A percentile compares a stretch with the other conserved stretches of the same genome.
Evolutionary conservation across 2,113 vertebrate genomes (phyloP).

Genomic region (Galeopterus variegatus): DNA sequence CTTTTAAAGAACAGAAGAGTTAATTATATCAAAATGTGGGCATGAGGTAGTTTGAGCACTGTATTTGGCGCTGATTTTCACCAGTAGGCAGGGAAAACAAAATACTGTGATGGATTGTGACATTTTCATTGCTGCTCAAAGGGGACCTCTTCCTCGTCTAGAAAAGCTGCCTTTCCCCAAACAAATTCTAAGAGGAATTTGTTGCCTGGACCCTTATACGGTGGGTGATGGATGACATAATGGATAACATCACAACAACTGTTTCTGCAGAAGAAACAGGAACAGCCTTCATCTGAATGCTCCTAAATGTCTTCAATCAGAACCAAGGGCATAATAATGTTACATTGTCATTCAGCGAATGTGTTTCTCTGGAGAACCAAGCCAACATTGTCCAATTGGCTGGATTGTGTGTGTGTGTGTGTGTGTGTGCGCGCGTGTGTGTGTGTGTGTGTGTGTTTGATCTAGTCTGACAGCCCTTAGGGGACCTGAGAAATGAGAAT

Average conservation of each 20-base stretch:
- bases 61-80: slow-evolving; percentile 15
- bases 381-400: background rate
- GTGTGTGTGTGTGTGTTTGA: background rate
- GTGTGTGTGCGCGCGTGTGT: too few species aligned
- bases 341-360: background rate
- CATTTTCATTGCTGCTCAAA: background rate
- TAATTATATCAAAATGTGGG: background rate
- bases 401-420: background rate
- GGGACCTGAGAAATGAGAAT: background rate
- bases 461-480: background rate
- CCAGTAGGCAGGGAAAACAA: background rate
- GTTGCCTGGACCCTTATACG: background rate
- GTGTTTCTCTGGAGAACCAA: slow-evolving; percentile 46
- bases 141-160: background rate
- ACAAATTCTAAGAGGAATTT: slow-evolving; percentile 42
- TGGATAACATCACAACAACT: background rate
- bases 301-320: slow-evolving; percentile 47
- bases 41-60: background rate
- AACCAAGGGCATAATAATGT: background rate
- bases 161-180: slow-evolving; percentile 5
- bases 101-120: background rate
- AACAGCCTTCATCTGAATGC: background rate
- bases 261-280: background rate
- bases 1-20: background rate
- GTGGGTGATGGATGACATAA: background rate